A percentile compares a stretch with the other conserved stretches of the same genome.
These are phyloP conservation scores for Crenuchus spilurus DNA, from an alignment of 2,797 vertebrate genomes.

Conservation along the genomic window DNA sequence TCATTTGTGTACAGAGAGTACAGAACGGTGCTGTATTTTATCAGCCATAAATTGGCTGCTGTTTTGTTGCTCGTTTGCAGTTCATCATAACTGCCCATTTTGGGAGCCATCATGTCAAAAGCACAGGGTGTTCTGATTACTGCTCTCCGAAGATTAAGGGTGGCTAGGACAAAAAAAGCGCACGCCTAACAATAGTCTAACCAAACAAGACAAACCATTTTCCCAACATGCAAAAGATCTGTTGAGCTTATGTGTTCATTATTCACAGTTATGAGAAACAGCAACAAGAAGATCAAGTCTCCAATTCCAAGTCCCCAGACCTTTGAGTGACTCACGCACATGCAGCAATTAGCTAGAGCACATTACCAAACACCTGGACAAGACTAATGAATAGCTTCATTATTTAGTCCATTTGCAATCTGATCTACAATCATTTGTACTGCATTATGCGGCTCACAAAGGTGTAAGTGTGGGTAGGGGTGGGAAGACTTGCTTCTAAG, in stretches of 20 bases:
- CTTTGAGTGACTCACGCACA: not conserved
- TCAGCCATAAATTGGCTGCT: not conserved
- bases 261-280: not conserved
- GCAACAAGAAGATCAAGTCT: too few relatives aligned
- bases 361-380: constrained; percentile 26
- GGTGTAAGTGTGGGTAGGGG: not conserved
- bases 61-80: not conserved
- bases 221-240: not conserved
- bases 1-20: not conserved
- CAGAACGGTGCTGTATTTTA: not conserved
- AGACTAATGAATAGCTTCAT: constrained; percentile 18
- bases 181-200: not conserved
- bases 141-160: not conserved
- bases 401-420: constrained; percentile 18
- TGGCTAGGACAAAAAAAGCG: not conserved
- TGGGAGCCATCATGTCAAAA: not conserved
- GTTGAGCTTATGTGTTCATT: not conserved
- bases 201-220: not conserved
- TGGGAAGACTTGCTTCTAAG: not conserved
- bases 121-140: constrained; percentile 9
- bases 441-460: constrained; percentile 15
- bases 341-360: not conserved
- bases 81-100: constrained; percentile 7
- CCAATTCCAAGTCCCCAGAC: not conserved
- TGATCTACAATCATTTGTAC: constrained; percentile 20